Base-by-base conservation (phyloP, 2,888 invertebrate genomes). In the Meganola albula region DNA sequence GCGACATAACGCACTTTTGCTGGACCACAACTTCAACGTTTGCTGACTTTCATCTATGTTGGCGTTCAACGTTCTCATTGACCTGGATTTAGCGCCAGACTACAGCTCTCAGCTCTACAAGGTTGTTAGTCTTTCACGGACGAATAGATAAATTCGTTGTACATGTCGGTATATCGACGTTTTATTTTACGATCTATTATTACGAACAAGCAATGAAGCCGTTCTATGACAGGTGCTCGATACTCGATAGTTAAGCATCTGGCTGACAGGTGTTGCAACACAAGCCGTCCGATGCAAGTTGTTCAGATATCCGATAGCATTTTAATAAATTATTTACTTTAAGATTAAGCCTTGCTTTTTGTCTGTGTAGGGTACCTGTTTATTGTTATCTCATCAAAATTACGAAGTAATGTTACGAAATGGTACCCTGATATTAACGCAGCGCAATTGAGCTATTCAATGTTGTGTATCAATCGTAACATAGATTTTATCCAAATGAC, bases 81-180 rank as follows among this genome's bases (percentile, higher is more conserved):
- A 58, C 75, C 73, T 62, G 57, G 54, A 71, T 73, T 51, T 53
- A 28, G 12, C 37, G 40, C 37, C 29, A 44, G 48, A 57, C 38
- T 36, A 41, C 62, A 65, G 53, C 61, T 67, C 62, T 67, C 50
- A 37, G 29, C 14, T 18, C 46, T 38, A 49, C 65, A 66, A 73
- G 67, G 70, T 64, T 66, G 60, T 31, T n/a, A 42, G 56, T 69
- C 69, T 73, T 71, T 74, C 70, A 70, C 67, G 56, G 48, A 37
- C 34, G 34, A 44, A 57, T 51, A 40, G 48, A 48, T 48, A 41
- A 38, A 50, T 36, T 43, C 34, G 40, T 37, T 40, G 26, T 58
- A 37, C 44, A 31, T 47, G 44, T 56, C 50, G 47, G 42, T 48
- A 47, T 45, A 43, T 58, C 57, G 61, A 37, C 40, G 51, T 37